Conservation (phyloP, 1,140 invertebrate species). For the Eurosta solidaginis region DNA sequence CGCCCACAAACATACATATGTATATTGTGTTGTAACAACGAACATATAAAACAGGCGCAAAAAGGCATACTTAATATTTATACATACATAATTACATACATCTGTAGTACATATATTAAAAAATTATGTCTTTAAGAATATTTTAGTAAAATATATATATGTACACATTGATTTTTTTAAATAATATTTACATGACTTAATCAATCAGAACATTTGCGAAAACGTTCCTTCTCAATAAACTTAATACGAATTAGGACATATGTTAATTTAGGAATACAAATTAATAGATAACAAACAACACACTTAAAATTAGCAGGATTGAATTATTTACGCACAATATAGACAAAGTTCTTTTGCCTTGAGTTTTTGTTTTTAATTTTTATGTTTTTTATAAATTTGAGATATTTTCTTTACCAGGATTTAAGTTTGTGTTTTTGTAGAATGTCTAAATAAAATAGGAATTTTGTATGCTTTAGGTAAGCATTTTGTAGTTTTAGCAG, state of each 20-base stretch:
- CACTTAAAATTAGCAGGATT: slow-evolving; percentile 15
- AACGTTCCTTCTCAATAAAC: neutral
- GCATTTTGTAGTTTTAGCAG: neutral
- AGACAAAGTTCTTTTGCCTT: neutral
- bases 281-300: slow-evolving; percentile 22
- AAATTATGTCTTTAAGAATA: no score
- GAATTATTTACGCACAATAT: neutral
- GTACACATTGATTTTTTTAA: neutral
- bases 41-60: neutral
- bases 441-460: slow-evolving; percentile 9
- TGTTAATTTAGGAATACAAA: slow-evolving; percentile 14
- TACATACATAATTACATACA: neutral
- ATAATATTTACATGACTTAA: neutral
- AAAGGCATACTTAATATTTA: neutral
- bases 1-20: neutral
- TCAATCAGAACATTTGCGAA: neutral
- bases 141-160: no score
- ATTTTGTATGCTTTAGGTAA: neutral
- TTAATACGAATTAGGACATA: neutral
- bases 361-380: neutral
- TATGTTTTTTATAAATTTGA: neutral
- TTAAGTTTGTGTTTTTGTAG: neutral
- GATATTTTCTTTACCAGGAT: neutral
- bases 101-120: no score
- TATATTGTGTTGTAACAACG: neutral